A percentile compares a stretch with the other conserved stretches of the same genome.
phyloP scores from a whole-genome alignment of 2,113 vertebrate species.

The Vulpes ferrilata region DNA sequence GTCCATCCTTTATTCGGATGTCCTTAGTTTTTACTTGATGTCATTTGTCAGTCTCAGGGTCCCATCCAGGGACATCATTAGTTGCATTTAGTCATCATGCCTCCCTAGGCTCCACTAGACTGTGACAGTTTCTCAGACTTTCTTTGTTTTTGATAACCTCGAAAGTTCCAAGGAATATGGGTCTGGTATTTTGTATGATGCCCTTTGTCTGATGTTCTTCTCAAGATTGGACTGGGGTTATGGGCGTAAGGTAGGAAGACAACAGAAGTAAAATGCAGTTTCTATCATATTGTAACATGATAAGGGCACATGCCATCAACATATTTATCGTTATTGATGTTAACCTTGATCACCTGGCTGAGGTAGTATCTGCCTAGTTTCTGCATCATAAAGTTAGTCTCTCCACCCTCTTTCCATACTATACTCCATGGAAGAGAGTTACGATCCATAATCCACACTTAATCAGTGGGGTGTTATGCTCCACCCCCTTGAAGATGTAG shows the following conservation, averaged over 20 bases:
- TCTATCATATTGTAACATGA: neutral
- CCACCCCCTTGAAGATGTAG: neutral
- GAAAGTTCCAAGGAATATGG: neutral
- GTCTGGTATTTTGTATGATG: neutral
- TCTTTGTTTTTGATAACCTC: neutral
- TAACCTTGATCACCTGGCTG: neutral
- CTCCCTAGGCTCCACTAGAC: neutral
- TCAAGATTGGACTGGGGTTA: neutral
- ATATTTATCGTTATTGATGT: neutral
- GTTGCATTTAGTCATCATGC: too few relatives aligned
- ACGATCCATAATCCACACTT: neutral
- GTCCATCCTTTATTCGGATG: neutral
- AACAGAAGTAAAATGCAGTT: neutral
- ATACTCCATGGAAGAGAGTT: neutral
- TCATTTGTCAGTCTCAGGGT: neutral
- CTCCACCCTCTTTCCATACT: rapidly evolving
- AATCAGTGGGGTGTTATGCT: rapidly evolving
- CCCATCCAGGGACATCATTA: neutral
- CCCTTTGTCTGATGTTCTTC: neutral
- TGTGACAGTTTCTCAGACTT: neutral
- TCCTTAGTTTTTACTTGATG: neutral
- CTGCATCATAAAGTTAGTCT: neutral
- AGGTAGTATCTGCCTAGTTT: neutral
- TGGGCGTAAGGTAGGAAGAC: neutral
- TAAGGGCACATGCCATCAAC: neutral